These are phyloP conservation scores for Ramphastos sulfuratus DNA, from an alignment of 2,113 vertebrate species.

Conservation along the genomic window DNA sequence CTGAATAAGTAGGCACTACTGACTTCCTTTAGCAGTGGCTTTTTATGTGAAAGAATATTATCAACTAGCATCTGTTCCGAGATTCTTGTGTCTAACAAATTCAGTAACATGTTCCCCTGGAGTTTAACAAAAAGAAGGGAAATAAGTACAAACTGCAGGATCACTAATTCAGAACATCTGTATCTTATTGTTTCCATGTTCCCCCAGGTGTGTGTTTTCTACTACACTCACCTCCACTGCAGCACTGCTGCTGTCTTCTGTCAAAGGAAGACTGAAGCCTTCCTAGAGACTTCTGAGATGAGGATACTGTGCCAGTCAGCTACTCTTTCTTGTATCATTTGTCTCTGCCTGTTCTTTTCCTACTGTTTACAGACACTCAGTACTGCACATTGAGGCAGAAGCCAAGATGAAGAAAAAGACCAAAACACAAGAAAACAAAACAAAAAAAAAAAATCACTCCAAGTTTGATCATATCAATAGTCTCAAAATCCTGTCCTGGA, in stretches of 20 bases:
- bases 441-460: background rate
- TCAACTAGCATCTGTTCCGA: background rate
- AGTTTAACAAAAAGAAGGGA: background rate
- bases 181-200: background rate
- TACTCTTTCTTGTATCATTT: background rate
- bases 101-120: background rate
- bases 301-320: background rate
- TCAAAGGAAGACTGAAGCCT: background rate
- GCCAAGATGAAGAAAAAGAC: background rate
- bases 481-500: background rate
- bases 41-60: background rate
- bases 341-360: background rate
- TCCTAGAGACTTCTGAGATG: background rate
- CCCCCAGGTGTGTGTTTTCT: background rate
- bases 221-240: background rate
- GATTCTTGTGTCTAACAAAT: background rate
- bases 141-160: background rate
- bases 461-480: background rate
- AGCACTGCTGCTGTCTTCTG: background rate
- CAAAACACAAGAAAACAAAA: too few relatives aligned
- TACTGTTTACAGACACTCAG: background rate
- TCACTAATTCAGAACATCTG: constrained; percentile 10
- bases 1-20: background rate
- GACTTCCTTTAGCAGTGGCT: background rate
- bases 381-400: background rate